Evolutionary conservation across 2,113 vertebrate genomes (phyloP), one percentile per base, ranked within the genome.

Genomic region (Mesembrinibis cayennensis): DNA sequence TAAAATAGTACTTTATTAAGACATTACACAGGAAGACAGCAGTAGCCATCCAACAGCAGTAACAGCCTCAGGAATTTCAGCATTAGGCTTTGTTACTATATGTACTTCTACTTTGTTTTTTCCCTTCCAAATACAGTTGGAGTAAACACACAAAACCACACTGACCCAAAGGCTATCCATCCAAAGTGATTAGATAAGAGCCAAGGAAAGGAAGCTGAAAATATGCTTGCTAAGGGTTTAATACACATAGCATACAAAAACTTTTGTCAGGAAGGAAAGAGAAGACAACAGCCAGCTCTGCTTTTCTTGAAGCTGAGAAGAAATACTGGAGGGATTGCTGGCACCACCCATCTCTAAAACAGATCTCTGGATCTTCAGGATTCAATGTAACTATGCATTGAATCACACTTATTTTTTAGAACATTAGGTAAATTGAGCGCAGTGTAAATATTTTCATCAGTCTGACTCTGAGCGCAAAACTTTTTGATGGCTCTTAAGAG

Each of bases 341-440:
- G 23, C 69, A 80, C 27, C 50, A 25, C 12, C 1, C 0, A 12
- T 17, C 45, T 56, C 79, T 76, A 34, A 80, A n/a, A 7, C 58
- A 61, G 56, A n/a, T n/a, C 45, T 70, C 45, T 66, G 18, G 25
- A 71, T 23, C 42, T 29, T n/a, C 23, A 80, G 32, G 50, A 80
- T 74, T 47, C 55, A 49, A 20, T 16, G 36, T 23, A 67, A 15
- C n/a, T 55, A 19, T 14, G 21, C 18, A 13, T 5, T 62, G 21
- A 49, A 62, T 4, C 6, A 11, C 50, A 26, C 11, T 26, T 61
- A 4, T 34, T 30, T 77, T 76, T 77, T 65, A 82, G 40, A 77
- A 56, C 0, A 2, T 3, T 0, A 2, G 16, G 38, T 73, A 52
- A 69, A 49, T 2, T 3, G 34, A 80, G 40, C 0, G 0, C 20